Evolutionary conservation across 2,888 invertebrate genomes (phyloP).

Genomic region (Mythimna albipuncta): DNA sequence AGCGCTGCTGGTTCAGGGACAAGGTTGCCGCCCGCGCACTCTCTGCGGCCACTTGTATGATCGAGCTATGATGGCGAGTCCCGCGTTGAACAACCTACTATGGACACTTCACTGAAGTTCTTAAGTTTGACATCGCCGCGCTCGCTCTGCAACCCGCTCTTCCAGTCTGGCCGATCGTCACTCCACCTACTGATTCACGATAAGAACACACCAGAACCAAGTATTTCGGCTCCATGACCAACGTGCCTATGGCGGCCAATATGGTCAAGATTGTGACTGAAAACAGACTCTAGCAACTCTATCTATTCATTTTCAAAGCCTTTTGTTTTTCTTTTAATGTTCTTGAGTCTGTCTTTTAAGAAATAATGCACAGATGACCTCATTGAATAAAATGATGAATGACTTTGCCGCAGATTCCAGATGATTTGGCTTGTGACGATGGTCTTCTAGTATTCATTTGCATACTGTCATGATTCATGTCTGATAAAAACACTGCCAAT

Average conservation of each 20-base stretch:
- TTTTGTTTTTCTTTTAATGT: background rate
- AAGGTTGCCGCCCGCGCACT: too few species aligned
- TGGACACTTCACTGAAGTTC: too few species aligned
- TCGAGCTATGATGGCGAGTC: too few species aligned
- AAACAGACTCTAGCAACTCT: background rate
- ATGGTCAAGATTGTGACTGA: background rate
- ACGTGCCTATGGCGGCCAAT: too few species aligned
- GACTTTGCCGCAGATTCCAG: background rate
- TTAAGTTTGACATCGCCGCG: too few species aligned
- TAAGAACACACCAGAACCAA: background rate
- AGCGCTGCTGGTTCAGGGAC: too few species aligned
- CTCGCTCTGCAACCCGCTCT: too few species aligned
- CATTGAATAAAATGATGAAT: background rate
- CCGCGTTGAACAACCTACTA: too few species aligned
- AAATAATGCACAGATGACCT: background rate
- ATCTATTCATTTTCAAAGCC: too few species aligned
- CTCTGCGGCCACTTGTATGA: too few species aligned
- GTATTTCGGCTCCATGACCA: background rate
- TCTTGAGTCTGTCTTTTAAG: background rate
- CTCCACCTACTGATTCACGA: background rate
- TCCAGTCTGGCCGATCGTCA: background rate
- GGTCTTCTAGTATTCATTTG: background rate
- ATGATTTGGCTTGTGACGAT: background rate
- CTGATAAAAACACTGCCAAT: background rate
- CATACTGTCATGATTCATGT: conserved; percentile 8